These are phyloP conservation scores for Neogale vison DNA, from an alignment of 2,113 vertebrate species.

Conservation along the genomic window DNA sequence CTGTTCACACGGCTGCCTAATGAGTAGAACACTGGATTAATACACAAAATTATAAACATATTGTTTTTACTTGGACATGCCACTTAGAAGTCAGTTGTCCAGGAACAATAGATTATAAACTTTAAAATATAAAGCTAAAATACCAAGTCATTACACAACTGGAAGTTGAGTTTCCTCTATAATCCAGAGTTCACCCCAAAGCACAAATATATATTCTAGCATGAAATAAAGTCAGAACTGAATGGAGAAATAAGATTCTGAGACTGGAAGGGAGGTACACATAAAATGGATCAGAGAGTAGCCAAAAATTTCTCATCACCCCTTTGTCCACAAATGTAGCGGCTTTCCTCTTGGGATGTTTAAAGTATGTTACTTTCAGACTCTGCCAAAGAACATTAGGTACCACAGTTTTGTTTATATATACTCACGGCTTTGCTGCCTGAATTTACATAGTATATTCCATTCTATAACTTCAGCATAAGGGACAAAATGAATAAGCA, in stretches of 20 bases:
- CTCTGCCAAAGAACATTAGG: neutral
- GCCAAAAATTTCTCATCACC: neutral
- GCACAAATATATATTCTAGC: neutral
- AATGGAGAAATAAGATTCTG: neutral
- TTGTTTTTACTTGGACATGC: neutral
- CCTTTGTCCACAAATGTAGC: neutral
- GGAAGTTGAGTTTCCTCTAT: neutral
- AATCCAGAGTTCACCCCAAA: neutral
- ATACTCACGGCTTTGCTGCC: neutral
- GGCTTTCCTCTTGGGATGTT: neutral
- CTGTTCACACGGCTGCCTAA: conserved; percentile 20
- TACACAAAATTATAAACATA: conserved; percentile 38
- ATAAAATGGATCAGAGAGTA: neutral
- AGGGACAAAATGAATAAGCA: neutral
- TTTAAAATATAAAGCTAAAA: neutral
- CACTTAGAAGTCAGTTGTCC: conserved; percentile 17
- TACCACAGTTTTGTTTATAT: neutral
- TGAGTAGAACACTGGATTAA: conserved; percentile 56
- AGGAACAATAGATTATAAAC: neutral
- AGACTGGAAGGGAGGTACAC: neutral
- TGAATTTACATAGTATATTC: neutral
- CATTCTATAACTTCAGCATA: neutral
- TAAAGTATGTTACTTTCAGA: neutral
- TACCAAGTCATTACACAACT: neutral
- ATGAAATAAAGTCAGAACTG: neutral